Base-by-base conservation (phyloP, 2,888 invertebrate species). In the Netelia melanura region DNA sequence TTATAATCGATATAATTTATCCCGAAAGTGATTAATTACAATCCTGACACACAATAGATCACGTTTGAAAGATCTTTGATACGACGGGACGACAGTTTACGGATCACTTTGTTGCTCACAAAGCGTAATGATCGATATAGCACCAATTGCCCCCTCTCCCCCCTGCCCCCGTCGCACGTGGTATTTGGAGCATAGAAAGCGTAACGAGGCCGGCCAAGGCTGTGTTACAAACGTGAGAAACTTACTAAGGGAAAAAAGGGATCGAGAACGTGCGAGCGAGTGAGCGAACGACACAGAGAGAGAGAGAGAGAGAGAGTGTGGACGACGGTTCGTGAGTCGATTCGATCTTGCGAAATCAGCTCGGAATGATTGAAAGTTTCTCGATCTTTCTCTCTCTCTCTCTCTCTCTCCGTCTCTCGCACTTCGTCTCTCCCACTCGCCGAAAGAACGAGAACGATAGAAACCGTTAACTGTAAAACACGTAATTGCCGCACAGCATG, bases 141-240 rank as follows among this genome's bases (percentile, higher is more conserved):
- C 48, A 14, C 11, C 14, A 14, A 14, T 48, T 48, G 11, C 48
- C 48, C 11, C 14, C 48, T 5, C 30, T 17, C 17, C 17, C 17
- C 17, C 17, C 17, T 17, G 0, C 30, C 30, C 48, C 11, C 6
- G 11, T 48, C 10, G 11, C 14, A 48, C 10, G 11, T 58, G 85
- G 84, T 86, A 87, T 87, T 86, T 81, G 76, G 86, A 87, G 58
- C 87, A 84, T 87, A 86, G 86, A 86, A 87, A 86, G 85, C 86
- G 85, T 86, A 86, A 85, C 83, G 87, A 86, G 84, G 82, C 80
- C 80, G 76, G 70, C 79, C 80, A 83, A 83, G 82, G 82, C 82
- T 86, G 56, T 61, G 23, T 56, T 77, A 71, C 75, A 65, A 80
- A 68, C 43, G 86, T 87, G 87, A 87, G 87, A 87, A 86, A 85